Percentiles rank a stretch among this genome's conserved stretches.
Evolutionary conservation across 2,888 invertebrate genomes (phyloP).

Genomic region (Scrobipalpa atriplicella): DNA sequence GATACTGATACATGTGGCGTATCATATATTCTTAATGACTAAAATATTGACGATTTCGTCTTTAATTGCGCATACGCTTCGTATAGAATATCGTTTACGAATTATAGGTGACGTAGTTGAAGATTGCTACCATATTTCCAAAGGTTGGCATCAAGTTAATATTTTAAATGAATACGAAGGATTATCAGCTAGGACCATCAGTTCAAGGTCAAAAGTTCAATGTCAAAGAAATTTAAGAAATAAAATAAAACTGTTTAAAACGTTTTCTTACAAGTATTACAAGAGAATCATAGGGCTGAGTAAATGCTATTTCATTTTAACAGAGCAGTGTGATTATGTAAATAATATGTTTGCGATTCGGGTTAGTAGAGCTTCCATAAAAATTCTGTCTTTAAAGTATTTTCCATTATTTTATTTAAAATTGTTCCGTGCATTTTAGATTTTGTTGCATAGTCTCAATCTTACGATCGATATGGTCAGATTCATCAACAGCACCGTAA

Average conservation of each 20-base stretch:
- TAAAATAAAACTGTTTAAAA: background rate
- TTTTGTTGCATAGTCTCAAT: slow-evolving; percentile 2
- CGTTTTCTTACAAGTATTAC: slow-evolving; percentile 2
- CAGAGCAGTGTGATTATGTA: slow-evolving; percentile 14
- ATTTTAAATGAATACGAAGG: background rate
- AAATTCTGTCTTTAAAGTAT: too few species aligned
- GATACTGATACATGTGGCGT: background rate
- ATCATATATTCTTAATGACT: slow-evolving; percentile 1
- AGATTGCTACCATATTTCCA: background rate
- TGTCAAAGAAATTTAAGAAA: background rate
- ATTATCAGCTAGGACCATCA: background rate
- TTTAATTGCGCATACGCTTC: background rate
- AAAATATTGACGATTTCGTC: slow-evolving; percentile 7
- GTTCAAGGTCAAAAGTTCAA: background rate
- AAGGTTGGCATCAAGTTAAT: background rate
- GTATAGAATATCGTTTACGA: slow-evolving; percentile 14
- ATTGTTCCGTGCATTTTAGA: background rate
- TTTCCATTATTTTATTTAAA: background rate
- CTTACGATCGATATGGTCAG: slow-evolving; percentile 8
- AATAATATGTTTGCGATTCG: slow-evolving; percentile 18
- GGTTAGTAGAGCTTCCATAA: slow-evolving; percentile 1
- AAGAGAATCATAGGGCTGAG: background rate
- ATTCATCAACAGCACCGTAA: slow-evolving; percentile 14
- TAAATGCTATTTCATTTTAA: slow-evolving; percentile 19
- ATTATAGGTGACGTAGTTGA: slow-evolving; percentile 1